Conservation (phyloP, 2,888 invertebrate species). For the Formica aserva region DNA sequence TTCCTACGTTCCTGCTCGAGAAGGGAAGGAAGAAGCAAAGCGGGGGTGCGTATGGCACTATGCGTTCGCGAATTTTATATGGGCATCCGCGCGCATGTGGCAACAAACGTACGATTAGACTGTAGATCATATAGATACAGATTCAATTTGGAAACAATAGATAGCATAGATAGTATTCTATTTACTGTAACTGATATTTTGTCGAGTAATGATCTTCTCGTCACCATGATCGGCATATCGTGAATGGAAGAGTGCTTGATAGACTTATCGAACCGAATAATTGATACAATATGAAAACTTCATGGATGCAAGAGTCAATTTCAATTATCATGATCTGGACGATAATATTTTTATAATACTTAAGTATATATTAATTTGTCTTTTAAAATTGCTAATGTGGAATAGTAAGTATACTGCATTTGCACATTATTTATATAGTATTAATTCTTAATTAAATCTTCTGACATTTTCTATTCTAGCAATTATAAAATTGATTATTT, state of each 20-base stretch:
- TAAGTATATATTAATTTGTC: neutral
- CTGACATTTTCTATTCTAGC: neutral
- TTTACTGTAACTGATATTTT: conserved; percentile 53
- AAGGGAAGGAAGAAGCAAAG: conserved; percentile 6
- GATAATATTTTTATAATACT: neutral
- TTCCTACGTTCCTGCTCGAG: conserved; percentile 28
- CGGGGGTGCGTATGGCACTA: conserved; percentile 26
- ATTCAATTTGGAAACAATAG: conserved; percentile 58
- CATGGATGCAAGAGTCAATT: conserved; percentile 31
- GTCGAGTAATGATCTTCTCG: conserved; percentile 48
- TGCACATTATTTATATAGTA: neutral
- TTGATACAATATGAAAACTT: conserved; percentile 28
- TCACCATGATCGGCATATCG: neutral
- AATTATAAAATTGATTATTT: neutral
- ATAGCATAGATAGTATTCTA: conserved; percentile 26
- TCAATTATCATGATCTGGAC: neutral
- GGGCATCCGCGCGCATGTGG: conserved; percentile 5
- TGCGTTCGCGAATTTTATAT: conserved; percentile 34
- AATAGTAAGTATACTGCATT: conserved; percentile 5
- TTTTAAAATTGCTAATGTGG: neutral
- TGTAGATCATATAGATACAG: conserved; percentile 27
- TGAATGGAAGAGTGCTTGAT: conserved; percentile 11
- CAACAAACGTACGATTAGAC: neutral
- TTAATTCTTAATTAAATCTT: neutral
- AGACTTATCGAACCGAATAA: conserved; percentile 23